Evolutionary conservation across 1,140 invertebrate species (phyloP), one percentile per base, ranked within the genome.

Genomic region (Spodoptera litura): DNA sequence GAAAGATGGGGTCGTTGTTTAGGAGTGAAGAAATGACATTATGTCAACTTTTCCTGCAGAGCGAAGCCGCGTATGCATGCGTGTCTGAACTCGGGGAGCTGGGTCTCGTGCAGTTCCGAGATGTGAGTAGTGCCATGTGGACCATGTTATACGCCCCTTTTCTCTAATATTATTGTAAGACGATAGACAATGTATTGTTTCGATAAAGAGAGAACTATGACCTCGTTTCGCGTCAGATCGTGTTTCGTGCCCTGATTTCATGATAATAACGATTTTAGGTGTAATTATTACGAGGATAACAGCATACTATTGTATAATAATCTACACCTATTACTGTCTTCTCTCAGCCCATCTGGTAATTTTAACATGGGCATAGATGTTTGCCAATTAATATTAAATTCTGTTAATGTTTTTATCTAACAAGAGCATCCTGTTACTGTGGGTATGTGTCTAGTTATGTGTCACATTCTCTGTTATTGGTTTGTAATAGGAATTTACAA

Each of bases 11-110:
- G 88, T 97, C 96, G 80, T 95, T 97, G 88, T 99, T 99, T 94
- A 96, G 98, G 78, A 98, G 98, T 95, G 98, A 98, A 90, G 97
- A 98, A 95, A 98, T 99, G 98, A 97, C 97, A 88, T 95, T 98
- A 92, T 98, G 98, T 96, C 98, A 99, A 94, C 96, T 99, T 81
- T 98, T 98, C 91, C 94, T 99, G 71, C 98, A 98, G 95, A 98
- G 98, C 93, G 98, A 99, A 95, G 98, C 98, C 76, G 98, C 98
- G 49, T 99, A 99, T 95, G 97, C 97, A 38, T 99, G 98, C 95
- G 98, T 99, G 76, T 98, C 98, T 11, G 98, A 99, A 93, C 95
- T 99, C 11, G 98, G 98, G 75, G 98, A 99, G 95, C 95, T 99
- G 77, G 98, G 98, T n/a, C 95, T 99, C 38, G 98, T 98, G 10